Base-by-base conservation (phyloP, 2,113 vertebrate genomes). In the Melozone crissalis region DNA sequence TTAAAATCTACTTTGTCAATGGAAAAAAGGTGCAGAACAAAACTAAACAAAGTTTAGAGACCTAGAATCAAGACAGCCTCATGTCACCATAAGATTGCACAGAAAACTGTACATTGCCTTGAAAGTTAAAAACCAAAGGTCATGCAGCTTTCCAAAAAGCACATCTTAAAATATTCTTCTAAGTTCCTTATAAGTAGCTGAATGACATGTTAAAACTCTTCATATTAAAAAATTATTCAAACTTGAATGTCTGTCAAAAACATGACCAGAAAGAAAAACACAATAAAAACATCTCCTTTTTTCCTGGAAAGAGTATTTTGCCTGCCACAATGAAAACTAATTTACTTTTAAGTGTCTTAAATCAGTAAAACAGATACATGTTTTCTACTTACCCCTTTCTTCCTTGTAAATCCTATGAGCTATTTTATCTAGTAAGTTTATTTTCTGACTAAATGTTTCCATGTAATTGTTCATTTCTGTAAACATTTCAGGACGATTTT, bases 391-490 rank as follows among this genome's bases (percentile, higher is more conserved):
- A 99, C 99, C 99, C 92, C 95, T 98, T 93, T 99, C 98, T 89
- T 99, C 99, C 91, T 98, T 99, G 96, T 98, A 97, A 97, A 99
- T 99, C 96, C 99, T 98, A 85, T 99, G 99, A 18, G 98, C 98
- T 95, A 99, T 98, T 98, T 98, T 99, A 97, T 99, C 98, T 93
- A 99, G 94, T 4, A 99, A 97, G 11, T 89, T 97, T 89, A 99
- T 98, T 97, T 99, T 99, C 96, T 98, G 98, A 80, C 98, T 98
- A 96, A 99, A 99, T 28, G 97, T 93, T 52, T 99, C 99, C 71
- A 98, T 96, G 13, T 99, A 99, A 67, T 98, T 96, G 75, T 98
- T 98, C 97, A 99, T 99, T 72, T 98, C 95, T 26, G 69, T 96
- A 94, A 99, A 99, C 91, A 98, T 98, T 84, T 99, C 98, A 0